Conservation (phyloP, 2,888 invertebrate species). For the Acanthosepion lycidas region DNA sequence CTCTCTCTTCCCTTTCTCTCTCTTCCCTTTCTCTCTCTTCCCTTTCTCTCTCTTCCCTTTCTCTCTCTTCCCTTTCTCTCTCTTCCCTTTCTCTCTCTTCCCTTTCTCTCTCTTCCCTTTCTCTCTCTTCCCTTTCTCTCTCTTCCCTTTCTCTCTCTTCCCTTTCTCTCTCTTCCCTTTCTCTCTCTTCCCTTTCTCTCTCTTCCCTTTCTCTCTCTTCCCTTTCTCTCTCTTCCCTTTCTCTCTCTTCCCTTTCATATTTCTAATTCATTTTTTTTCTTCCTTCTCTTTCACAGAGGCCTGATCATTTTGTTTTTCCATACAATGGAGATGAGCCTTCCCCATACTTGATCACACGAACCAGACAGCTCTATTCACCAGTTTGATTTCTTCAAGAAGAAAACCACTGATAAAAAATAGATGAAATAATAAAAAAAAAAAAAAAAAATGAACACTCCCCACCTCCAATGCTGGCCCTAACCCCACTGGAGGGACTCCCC, state of each 20-base stretch:
- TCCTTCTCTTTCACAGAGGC: slow-evolving; percentile 6
- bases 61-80: neutral
- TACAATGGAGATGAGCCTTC: slow-evolving; percentile 42
- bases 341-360: slow-evolving; percentile 5
- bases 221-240: no score
- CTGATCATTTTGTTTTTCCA: slow-evolving; percentile 33
- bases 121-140: neutral
- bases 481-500: no score
- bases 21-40: neutral
- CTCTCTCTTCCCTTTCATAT: neutral
- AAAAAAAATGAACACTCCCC: no score
- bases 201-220: neutral
- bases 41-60: no score
- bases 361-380: slow-evolving; percentile 1
- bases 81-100: neutral
- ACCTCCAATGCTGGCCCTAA: no score
- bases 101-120: no score
- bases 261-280: neutral
- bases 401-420: no score
- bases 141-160: neutral
- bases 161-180: no score
- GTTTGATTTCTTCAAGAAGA: neutral
- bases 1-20: neutral
- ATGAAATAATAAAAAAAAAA: no score
- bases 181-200: neutral